Base-by-base conservation (phyloP, 1,140 invertebrate genomes). In the Cheumatopsyche charites region DNA sequence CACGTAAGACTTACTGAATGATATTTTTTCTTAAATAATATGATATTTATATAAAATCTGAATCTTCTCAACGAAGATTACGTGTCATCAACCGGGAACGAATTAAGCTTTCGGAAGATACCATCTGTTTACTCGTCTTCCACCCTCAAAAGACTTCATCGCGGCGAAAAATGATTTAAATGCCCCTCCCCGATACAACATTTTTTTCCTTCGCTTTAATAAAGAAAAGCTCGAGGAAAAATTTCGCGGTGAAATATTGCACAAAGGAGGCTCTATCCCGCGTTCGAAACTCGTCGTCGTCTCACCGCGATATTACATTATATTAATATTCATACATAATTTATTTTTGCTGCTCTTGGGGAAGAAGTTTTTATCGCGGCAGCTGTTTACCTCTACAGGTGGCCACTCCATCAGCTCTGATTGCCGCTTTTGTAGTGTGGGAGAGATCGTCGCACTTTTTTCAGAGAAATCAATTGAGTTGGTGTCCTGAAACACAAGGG, bases 301-400 rank as follows among this genome's bases (percentile, higher is more conserved):
- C 55, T 58, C 21, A n/a, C n/a, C n/a, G 55, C 55, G 63, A 75
- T 73, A 75, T 75, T 75, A 73, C 74, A 67, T 73, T 67, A 47
- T 73, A 75, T 75, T 73, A 75, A 75, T 75, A 75, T 75, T 75
- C 74, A 75, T 75, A 73, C 71, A 73, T 75, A 75, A 75, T 75
- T 75, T 75, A 75, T 75, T 75, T 75, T 75, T 72, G 19, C 71
- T 72, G 47, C 23, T 52, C 67, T 17, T 12, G 25, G 43, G 19
- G 23, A 26, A 58, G 70, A 75, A 72, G 47, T 75, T 75, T 75
- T 75, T 72, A 75, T 72, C 74, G 62, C 62, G 65, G 49, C 71
- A 73, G 71, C 71, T 72, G 70, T 55, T 58, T 66, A 66, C 63
- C 52, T 68, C 65, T 75, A 75, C 73, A 75, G 73, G 73, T 75